These are phyloP conservation scores for Asarcornis scutulata DNA, from an alignment of 2,113 vertebrate species.

Conservation along the genomic window DNA sequence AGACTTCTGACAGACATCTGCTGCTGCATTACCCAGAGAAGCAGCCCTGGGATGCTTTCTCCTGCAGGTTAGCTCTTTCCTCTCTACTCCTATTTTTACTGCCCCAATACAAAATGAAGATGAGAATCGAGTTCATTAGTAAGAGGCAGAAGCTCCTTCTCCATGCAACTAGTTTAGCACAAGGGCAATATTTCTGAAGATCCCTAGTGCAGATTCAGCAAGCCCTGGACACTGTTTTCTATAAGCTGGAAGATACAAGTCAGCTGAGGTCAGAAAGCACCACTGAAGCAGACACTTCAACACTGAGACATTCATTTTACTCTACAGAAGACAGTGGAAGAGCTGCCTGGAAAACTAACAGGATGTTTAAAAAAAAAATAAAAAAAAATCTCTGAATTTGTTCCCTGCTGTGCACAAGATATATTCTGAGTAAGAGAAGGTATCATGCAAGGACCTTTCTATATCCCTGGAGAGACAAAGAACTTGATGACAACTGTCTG, in stretches of 20 bases:
- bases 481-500: background rate
- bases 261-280: background rate
- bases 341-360: background rate
- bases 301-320: background rate
- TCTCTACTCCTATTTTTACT: background rate
- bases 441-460: background rate
- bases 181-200: background rate
- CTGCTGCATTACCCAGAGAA: background rate
- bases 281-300: background rate
- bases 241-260: background rate
- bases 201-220: background rate
- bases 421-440: background rate
- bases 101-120: background rate
- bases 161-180: background rate
- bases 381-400: background rate
- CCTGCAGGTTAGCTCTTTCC: background rate
- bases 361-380: background rate
- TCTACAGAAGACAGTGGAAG: background rate
- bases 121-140: background rate
- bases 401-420: background rate
- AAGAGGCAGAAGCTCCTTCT: background rate
- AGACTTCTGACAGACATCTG: background rate
- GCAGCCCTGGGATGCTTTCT: background rate
- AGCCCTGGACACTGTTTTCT: background rate
- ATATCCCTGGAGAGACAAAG: background rate